Conservation (phyloP, 2,113 vertebrate species). For the Hyperopisus bebe region DNA sequence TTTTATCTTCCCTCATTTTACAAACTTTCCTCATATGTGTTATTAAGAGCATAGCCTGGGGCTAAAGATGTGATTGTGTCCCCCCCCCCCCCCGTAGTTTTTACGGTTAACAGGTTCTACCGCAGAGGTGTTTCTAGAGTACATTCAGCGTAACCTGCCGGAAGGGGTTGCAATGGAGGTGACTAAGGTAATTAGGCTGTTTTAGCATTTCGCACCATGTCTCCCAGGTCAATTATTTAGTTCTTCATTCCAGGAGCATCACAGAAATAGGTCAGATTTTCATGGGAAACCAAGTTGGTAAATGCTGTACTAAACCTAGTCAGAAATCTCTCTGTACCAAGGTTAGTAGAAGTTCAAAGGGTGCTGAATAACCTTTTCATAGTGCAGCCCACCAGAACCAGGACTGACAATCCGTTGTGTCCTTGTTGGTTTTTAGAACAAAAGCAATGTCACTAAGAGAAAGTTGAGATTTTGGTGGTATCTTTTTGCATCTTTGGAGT, state of each 20-base stretch:
- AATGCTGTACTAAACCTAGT: background rate
- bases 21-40: background rate
- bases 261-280: background rate
- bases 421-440: background rate
- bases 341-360: background rate
- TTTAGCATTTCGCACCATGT: background rate
- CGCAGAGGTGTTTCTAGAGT: constrained; percentile 83
- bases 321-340: background rate
- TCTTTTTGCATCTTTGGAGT: background rate
- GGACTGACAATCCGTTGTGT: background rate
- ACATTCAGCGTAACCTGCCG: constrained; percentile 90
- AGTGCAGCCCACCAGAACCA: background rate
- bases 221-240: background rate
- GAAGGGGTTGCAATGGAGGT: constrained; percentile 95
- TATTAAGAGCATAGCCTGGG: background rate
- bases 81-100: constrained; percentile 57
- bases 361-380: background rate
- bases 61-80: background rate
- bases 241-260: background rate
- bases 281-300: background rate
- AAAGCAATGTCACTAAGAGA: background rate
- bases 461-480: background rate
- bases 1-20: background rate
- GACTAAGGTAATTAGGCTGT: constrained; percentile 65
- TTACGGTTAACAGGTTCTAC: constrained; percentile 78